Conservation (phyloP, 2,113 vertebrate species). For the Bombycilla garrulus region DNA sequence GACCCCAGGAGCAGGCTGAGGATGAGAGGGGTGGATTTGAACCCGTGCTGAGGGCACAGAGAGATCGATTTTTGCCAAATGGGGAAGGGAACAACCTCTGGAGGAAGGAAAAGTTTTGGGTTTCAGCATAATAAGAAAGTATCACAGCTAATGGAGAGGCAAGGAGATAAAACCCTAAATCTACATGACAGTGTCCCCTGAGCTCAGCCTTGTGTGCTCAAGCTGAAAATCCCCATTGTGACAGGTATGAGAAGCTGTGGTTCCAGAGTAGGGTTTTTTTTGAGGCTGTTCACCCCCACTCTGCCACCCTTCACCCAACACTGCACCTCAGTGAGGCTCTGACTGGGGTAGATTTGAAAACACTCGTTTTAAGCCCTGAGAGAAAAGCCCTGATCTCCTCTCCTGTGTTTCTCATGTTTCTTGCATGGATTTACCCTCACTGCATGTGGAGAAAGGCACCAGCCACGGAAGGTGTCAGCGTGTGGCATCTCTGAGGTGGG, state of each 20-base stretch:
- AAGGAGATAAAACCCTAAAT: slow-evolving; percentile 42
- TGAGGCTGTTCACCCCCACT: not conserved
- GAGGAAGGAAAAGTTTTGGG: not conserved
- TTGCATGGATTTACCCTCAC: not conserved
- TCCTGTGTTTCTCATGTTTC: not conserved
- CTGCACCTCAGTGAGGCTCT: not conserved
- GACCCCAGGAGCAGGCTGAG: not conserved
- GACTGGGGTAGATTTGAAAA: not conserved
- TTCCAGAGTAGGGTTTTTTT: not conserved
- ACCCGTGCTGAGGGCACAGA: not conserved
- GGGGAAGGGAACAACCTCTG: not conserved
- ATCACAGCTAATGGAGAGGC: slow-evolving; percentile 39
- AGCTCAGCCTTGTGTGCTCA: slow-evolving; percentile 39
- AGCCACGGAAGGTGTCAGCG: not conserved
- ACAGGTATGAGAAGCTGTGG: slow-evolving; percentile 20
- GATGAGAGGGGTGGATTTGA: not conserved
- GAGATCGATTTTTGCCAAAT: not conserved
- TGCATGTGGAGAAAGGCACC: fast-evolving
- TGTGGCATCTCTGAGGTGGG: fast-evolving
- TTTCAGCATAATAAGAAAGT: not conserved
- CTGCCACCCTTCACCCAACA: not conserved
- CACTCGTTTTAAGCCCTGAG: not conserved
- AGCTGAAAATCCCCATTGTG: slow-evolving; percentile 26
- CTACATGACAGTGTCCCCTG: slow-evolving; percentile 49
- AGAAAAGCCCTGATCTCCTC: not conserved